A percentile compares a stretch with the other conserved stretches of the same genome.
These are phyloP conservation scores for Aricia agestis DNA, from an alignment of 1,140 invertebrate species.

Conservation along the genomic window DNA sequence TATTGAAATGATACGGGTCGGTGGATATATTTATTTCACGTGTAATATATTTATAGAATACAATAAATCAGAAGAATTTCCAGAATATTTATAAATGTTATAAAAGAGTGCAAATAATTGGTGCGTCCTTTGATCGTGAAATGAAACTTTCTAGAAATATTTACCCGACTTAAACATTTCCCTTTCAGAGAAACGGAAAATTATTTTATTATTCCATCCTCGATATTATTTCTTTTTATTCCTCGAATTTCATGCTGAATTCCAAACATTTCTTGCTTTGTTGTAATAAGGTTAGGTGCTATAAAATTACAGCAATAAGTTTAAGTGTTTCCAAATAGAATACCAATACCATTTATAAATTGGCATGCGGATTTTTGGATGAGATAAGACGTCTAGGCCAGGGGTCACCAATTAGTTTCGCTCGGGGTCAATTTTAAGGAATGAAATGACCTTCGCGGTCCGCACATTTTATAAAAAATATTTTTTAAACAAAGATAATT, in stretches of 20 bases:
- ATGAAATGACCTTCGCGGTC: too few relatives aligned
- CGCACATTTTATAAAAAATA: too few relatives aligned
- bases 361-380: neutral
- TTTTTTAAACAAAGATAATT: too few relatives aligned
- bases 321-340: neutral
- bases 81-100: neutral
- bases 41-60: neutral
- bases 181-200: neutral
- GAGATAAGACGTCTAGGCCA: too few relatives aligned
- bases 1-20: neutral
- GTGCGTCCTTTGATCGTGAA: neutral
- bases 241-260: neutral
- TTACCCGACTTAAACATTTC: neutral
- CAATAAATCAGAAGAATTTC: neutral
- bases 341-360: neutral
- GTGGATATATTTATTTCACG: neutral
- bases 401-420: too few relatives aligned
- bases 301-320: neutral
- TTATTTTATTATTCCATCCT: constrained; percentile 1
- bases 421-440: too few relatives aligned
- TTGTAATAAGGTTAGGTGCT: neutral
- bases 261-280: neutral
- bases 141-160: constrained; percentile 1
- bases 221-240: constrained; percentile 1
- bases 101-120: constrained; percentile 3